Evolutionary conservation across 2,113 vertebrate species (phyloP), one percentile per base, ranked within the genome.

Genomic region (Dromas ardeola): DNA sequence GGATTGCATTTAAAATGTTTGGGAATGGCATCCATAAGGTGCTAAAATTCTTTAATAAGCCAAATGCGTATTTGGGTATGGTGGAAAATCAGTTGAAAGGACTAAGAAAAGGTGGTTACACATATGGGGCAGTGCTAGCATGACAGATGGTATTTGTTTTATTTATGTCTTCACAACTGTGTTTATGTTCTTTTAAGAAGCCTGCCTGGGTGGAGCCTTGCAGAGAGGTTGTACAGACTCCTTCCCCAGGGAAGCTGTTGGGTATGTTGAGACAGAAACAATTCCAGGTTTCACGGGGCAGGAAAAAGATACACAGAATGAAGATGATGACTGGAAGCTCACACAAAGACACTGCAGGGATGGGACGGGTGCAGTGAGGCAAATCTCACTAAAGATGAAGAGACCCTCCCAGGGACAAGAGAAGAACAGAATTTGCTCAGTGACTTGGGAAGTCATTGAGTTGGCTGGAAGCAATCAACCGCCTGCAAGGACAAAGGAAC

Each of bases 111-210:
- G 90, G 92, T 94, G 67, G 67, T 92, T 88, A 93, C 47, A 42
- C 94, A 83, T 95, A 96, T 77, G 88, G 69, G 85, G 86, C 85
- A 96, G 82, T 56, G 72, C 67, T 90, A 90, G 81, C 45, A 12
- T 82, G 93, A 90, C 96, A 97, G 96, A 95, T 96, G 93, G 96
- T 90, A 93, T 95, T 95, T 97, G 88, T 94, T 96, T 93, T 93
- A 96, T 96, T 94, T 97, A 95, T 85, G 71, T 73, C 71, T 92
- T 93, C 82, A 92, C 86, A 92, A 95, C 91, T 88, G 56, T 94
- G 95, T 91, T 96, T 95, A 62, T 71, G 84, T 73, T 90, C 88
- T 93, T 95, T 92, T 53, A 92, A 80, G 86, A 91, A 93, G 94
- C 18, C 66, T 86, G 49, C 73, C 94, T 95, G 90, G 82, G 95